Evolutionary conservation across 2,797 vertebrate species (phyloP).

Genomic region (Vireo griseus): DNA sequence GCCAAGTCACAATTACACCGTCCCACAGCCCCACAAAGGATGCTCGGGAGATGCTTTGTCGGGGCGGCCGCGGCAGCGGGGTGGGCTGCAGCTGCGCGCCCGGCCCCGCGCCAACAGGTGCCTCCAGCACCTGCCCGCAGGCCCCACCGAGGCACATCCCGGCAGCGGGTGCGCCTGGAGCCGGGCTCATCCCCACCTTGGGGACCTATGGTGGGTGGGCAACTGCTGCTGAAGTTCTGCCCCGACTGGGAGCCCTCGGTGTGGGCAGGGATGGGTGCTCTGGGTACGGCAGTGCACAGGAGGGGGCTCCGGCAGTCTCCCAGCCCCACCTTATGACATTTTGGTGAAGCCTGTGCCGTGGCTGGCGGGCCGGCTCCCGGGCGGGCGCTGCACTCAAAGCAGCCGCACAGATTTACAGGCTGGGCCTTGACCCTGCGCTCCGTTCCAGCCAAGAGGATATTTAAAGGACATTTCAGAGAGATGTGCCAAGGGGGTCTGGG

Average conservation of each 20-base stretch:
- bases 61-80: neutral
- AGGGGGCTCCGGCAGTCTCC: rapidly evolving
- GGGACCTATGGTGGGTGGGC: rapidly evolving
- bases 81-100: slow-evolving; percentile 63
- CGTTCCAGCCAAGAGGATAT: neutral
- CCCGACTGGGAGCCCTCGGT: neutral
- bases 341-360: rapidly evolving
- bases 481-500: slow-evolving; percentile 39
- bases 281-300: rapidly evolving
- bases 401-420: neutral
- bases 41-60: slow-evolving; percentile 65
- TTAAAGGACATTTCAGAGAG: slow-evolving; percentile 41
- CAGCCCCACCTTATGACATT: rapidly evolving
- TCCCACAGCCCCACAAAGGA: slow-evolving; percentile 70
- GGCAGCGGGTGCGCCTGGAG: neutral
- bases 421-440: neutral
- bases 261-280: neutral
- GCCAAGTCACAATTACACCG: slow-evolving; percentile 69
- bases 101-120: slow-evolving; percentile 72
- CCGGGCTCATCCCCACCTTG: neutral
- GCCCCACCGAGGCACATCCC: neutral
- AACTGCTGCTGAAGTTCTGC: rapidly evolving
- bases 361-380: rapidly evolving
- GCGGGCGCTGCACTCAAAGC: rapidly evolving
- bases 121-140: slow-evolving; percentile 66